These are phyloP conservation scores for Eonycteris spelaea DNA, from an alignment of 2,113 vertebrate species.

Conservation along the genomic window DNA sequence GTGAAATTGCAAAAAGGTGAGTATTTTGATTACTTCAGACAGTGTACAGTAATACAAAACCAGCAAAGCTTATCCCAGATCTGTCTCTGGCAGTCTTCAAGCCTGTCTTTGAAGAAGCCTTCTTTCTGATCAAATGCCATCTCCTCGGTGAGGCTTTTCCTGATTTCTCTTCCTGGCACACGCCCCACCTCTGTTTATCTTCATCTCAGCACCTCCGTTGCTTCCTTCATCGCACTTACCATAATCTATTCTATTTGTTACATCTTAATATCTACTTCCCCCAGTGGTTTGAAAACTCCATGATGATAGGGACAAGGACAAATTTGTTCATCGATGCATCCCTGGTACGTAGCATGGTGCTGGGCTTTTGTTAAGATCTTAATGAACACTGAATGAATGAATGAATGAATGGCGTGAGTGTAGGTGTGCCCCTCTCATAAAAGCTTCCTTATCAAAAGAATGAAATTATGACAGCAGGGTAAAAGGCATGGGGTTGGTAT, in stretches of 20 bases:
- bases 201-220: not conserved
- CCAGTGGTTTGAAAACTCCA: not conserved
- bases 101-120: not conserved
- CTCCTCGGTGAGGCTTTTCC: not conserved
- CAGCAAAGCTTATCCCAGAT: not conserved
- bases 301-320: not conserved
- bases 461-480: not conserved
- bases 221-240: not conserved
- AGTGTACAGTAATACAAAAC: not conserved
- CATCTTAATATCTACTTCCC: not conserved
- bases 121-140: not conserved
- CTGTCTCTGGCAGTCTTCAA: not conserved
- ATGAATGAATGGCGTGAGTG: not conserved
- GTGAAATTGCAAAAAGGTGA: not conserved
- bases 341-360: not conserved
- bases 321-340: not conserved
- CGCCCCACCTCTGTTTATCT: not conserved
- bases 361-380: not conserved
- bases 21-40: not conserved
- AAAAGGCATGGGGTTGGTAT: not conserved
- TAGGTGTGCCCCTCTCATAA: not conserved
- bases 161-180: not conserved
- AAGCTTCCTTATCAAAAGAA: not conserved
- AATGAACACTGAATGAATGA: not conserved
- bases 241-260: not conserved